These are phyloP conservation scores for Ephialtes manifestator DNA, from an alignment of 2,888 invertebrate species.

Conservation along the genomic window DNA sequence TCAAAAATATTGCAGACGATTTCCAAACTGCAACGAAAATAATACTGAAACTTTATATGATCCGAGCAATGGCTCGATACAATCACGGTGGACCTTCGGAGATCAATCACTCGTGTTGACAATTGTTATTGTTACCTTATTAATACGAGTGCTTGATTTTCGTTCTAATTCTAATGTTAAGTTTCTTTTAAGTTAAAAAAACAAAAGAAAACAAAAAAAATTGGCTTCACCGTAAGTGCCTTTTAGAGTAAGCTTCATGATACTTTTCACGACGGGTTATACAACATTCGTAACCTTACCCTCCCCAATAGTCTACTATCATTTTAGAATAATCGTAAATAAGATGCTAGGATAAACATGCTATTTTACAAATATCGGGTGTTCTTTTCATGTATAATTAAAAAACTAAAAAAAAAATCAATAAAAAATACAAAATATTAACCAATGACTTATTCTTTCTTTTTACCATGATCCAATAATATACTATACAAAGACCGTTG, in stretches of 20 bases:
- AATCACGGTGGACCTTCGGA: slow-evolving; percentile 59
- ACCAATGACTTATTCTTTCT: slow-evolving; percentile 8
- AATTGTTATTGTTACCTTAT: slow-evolving; percentile 51
- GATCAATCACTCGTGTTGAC: slow-evolving; percentile 51
- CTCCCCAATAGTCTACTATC: slow-evolving; percentile 27
- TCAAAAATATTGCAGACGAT: slow-evolving; percentile 11
- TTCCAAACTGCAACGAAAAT: slow-evolving; percentile 27
- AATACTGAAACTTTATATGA: slow-evolving; percentile 51
- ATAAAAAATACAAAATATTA: slow-evolving; percentile 42
- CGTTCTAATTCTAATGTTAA: slow-evolving; percentile 24
- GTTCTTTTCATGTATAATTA: slow-evolving; percentile 66
- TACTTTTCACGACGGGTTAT: slow-evolving; percentile 75
- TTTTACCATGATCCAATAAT: not conserved
- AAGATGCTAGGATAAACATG: slow-evolving; percentile 79
- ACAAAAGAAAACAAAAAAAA: slow-evolving; percentile 40
- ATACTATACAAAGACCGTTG: not conserved
- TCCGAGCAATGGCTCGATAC: not conserved
- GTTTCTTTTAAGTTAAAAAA: slow-evolving; percentile 35
- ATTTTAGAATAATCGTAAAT: slow-evolving; percentile 76
- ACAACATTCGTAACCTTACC: slow-evolving; percentile 55
- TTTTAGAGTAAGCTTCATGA: slow-evolving; percentile 73
- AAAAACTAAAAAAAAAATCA: slow-evolving; percentile 56
- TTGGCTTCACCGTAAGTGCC: slow-evolving; percentile 74
- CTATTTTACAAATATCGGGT: slow-evolving; percentile 80
- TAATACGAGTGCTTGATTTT: slow-evolving; percentile 50